These are phyloP conservation scores for Mactra quadrangularis DNA, from an alignment of 1,140 invertebrate species.

Conservation along the genomic window DNA sequence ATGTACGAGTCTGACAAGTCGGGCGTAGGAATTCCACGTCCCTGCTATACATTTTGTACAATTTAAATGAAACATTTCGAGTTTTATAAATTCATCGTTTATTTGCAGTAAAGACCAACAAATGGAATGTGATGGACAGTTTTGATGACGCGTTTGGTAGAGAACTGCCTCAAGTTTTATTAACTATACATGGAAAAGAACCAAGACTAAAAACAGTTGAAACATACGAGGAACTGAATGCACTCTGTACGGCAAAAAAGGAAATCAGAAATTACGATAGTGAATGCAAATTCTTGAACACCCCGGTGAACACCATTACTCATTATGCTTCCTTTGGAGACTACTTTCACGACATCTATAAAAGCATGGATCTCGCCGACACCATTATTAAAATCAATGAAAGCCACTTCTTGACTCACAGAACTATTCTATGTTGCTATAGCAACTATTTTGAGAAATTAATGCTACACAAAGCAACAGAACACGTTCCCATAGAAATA, in stretches of 20 bases:
- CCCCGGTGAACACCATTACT: background rate
- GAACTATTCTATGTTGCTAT: slow-evolving; percentile 13
- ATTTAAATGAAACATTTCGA: no score
- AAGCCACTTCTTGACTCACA: slow-evolving; percentile 14
- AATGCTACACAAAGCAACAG: background rate
- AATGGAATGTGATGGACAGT: no score
- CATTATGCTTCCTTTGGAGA: slow-evolving; percentile 36
- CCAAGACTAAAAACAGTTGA: background rate
- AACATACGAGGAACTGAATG: background rate
- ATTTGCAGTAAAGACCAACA: no score
- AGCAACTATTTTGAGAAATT: slow-evolving; percentile 35
- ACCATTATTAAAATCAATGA: slow-evolving; percentile 18
- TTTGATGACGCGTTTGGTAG: slow-evolving; percentile 12
- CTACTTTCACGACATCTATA: slow-evolving; percentile 29
- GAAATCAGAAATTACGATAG: background rate
- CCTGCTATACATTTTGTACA: no score
- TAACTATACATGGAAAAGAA: background rate
- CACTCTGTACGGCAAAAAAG: background rate
- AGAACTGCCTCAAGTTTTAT: slow-evolving; percentile 2
- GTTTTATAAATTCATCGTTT: no score
- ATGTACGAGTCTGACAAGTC: no score
- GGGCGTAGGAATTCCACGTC: no score
- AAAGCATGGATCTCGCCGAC: background rate
- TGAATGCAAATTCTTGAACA: no score
- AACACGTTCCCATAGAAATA: slow-evolving; percentile 20